These are phyloP conservation scores for Laupala kohalensis DNA, from an alignment of 1,140 invertebrate species.

Conservation along the genomic window DNA sequence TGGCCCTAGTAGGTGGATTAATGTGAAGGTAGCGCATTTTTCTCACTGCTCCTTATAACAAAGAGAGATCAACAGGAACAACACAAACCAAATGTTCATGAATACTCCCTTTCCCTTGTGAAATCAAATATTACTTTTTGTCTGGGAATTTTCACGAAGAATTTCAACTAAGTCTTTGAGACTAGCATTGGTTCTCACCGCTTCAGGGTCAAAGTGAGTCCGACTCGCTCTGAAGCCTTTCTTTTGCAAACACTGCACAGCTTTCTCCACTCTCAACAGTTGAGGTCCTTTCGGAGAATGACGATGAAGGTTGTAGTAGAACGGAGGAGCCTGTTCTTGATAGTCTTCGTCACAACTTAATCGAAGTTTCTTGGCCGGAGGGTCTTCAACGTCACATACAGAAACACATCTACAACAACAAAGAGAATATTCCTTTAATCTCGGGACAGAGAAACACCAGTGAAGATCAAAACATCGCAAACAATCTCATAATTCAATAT, in stretches of 20 bases:
- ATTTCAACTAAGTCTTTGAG: constrained; percentile 10
- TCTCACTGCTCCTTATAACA: too few relatives aligned
- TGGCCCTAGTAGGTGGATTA: too few relatives aligned
- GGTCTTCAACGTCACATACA: too few relatives aligned
- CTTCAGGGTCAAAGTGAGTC: constrained; percentile 29
- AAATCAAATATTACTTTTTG: too few relatives aligned
- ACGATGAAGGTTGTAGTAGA: constrained; percentile 27
- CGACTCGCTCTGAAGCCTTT: constrained; percentile 25
- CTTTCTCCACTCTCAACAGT: constrained; percentile 23
- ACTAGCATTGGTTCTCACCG: constrained; percentile 26
- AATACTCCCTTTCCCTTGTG: too few relatives aligned
- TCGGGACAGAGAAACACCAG: too few relatives aligned
- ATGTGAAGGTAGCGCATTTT: too few relatives aligned
- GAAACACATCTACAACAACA: too few relatives aligned
- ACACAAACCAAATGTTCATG: not conserved
- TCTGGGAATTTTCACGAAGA: not conserved
- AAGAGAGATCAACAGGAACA: too few relatives aligned
- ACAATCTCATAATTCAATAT: too few relatives aligned
- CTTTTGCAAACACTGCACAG: constrained; percentile 22
- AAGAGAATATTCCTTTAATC: too few relatives aligned
- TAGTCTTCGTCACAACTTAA: not conserved
- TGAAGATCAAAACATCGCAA: too few relatives aligned
- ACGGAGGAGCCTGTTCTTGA: constrained; percentile 17
- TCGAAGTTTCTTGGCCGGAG: not conserved
- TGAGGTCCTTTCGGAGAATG: constrained; percentile 23